phyloP scores from a whole-genome alignment of 2,797 vertebrate genomes.

The Phoxinus dragarum region DNA sequence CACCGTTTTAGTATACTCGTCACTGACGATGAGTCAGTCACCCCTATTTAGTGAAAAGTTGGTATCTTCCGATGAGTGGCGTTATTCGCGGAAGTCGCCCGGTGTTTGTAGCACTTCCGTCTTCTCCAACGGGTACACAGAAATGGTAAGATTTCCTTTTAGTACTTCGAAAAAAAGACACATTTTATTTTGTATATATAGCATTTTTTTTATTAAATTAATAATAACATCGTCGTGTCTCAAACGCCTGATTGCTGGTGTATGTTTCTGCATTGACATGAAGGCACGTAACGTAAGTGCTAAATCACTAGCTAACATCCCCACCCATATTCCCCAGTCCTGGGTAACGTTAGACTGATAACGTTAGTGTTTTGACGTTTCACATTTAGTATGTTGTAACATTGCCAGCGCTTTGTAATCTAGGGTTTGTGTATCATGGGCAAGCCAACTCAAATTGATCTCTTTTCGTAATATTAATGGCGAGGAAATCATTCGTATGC shows the following conservation, averaged over 20 bases:
- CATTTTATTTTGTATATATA: neutral
- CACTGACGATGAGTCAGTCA: too few relatives aligned
- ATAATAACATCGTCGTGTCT: too few relatives aligned
- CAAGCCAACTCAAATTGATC: neutral
- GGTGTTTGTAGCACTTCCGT: conserved; percentile 73
- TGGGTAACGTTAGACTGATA: conserved; percentile 32
- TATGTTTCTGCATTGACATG: conserved; percentile 2
- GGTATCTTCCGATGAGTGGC: conserved; percentile 48
- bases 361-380: neutral
- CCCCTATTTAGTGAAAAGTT: conserved; percentile 14
- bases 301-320: conserved; percentile 59
- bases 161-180: neutral
- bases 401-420: neutral
- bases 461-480: neutral
- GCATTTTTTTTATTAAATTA: neutral
- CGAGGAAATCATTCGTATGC: neutral
- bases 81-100: conserved; percentile 63
- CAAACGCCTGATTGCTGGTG: neutral
- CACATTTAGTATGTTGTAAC: neutral
- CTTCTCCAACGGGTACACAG: conserved; percentile 66
- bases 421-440: too few relatives aligned
- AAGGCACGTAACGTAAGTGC: neutral
- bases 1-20: too few relatives aligned
- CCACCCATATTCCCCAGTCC: conserved; percentile 59
- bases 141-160: conserved; percentile 76